These are phyloP conservation scores for Dinoponera quadriceps DNA, from an alignment of 1,140 invertebrate species.

Conservation along the genomic window DNA sequence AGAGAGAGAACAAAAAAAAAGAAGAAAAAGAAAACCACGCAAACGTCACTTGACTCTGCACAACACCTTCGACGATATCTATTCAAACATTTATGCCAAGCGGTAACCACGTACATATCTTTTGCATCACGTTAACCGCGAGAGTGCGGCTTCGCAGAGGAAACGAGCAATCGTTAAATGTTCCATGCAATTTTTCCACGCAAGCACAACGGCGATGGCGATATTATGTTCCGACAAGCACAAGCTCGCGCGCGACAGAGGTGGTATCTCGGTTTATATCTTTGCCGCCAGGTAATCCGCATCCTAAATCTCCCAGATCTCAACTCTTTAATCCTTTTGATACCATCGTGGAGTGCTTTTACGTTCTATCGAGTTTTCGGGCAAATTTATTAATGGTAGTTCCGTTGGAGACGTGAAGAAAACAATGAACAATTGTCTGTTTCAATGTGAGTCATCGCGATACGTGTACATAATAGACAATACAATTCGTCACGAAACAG, in stretches of 20 bases:
- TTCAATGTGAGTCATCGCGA: background rate
- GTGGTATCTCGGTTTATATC: conserved; percentile 28
- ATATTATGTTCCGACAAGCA: conserved; percentile 34
- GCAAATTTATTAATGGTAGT: conserved; percentile 2
- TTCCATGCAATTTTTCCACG: conserved; percentile 43
- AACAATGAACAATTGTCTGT: background rate
- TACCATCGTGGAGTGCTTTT: background rate
- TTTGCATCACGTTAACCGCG: background rate
- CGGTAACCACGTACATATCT: conserved; percentile 46
- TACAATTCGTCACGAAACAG: no score
- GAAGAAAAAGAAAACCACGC: background rate
- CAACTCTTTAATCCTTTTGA: conserved; percentile 12
- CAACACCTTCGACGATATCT: background rate
- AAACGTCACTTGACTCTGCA: background rate
- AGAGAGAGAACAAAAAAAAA: background rate
- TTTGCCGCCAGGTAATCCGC: conserved; percentile 14
- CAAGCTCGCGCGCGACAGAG: conserved; percentile 8
- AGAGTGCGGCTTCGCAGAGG: background rate
- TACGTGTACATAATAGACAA: background rate
- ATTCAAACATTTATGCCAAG: conserved; percentile 6
- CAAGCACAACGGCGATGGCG: conserved; percentile 43
- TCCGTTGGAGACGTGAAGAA: background rate
- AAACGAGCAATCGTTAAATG: conserved; percentile 1
- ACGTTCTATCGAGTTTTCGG: background rate
- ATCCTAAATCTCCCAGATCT: conserved; percentile 30